Evolutionary conservation across 2,888 invertebrate genomes (phyloP), one percentile per base, ranked within the genome.

Genomic region (Thymelicus acteon): DNA sequence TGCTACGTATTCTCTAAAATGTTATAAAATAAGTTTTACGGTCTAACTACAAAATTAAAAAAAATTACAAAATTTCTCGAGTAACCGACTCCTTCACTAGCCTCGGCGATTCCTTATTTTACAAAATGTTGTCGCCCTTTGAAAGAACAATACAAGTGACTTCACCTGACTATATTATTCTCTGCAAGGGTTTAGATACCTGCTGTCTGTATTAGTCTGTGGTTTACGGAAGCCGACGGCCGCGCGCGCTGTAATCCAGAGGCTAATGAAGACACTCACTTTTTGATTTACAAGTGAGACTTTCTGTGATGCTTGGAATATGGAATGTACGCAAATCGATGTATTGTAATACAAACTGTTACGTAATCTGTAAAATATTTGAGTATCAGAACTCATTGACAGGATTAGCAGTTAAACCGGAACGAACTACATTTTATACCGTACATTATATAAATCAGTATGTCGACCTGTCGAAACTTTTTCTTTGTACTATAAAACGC

Each of bases 11-110:
- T 44, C 47, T 57, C 44, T 47, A 57, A 13, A 60, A 52, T 52
- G 40, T 60, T 48, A 63, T 37, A 68, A 57, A 44, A 44, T 52
- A 58, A 47, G 57, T 66, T 39, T 40, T 71, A 61, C 61, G 60
- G 49, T 60, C 58, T 70, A 69, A 65, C 71, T 63, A 74, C 62
- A 73, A 71, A 73, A 73, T 72, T 69, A 72, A 68, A 71, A 63
- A 19, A 74, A 63, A 47, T 52, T 72, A 74, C 60, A 75, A 72
- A 68, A 76, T 70, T 19, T 69, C 64, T 75, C 71, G 72, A 76
- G 70, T 70, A 71, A 70, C 62, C 57, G 48, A 49, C 57, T 58
- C 57, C 44, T 44, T 60, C 48, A 66, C 70, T 60, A 67, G 64
- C 57, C 60, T 60, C 60, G 24, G 24, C 31, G 24, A 57, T 44